Percentiles rank a stretch among this genome's conserved stretches.
phyloP scores from a whole-genome alignment of 2,888 invertebrate species.

The Ischnura elegans region DNA sequence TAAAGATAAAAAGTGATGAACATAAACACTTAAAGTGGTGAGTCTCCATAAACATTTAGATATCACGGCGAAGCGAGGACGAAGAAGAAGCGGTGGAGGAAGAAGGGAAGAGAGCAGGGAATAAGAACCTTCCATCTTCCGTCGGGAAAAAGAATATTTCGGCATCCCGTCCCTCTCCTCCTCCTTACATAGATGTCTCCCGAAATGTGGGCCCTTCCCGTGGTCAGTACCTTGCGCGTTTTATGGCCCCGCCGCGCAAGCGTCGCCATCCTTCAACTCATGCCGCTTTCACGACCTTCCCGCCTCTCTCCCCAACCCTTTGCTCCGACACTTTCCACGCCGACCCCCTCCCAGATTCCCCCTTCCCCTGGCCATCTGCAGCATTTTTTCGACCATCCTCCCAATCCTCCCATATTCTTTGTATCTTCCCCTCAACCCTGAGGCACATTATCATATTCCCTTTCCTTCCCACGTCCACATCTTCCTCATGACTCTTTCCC shows the following conservation, averaged over 20 bases:
- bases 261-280: conserved; percentile 58
- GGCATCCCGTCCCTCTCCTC: conserved; percentile 7
- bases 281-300: neutral
- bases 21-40: conserved; percentile 54
- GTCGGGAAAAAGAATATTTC: conserved; percentile 61
- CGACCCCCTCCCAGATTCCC: neutral
- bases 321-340: neutral
- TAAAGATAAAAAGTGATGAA: conserved; percentile 37
- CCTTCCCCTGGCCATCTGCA: conserved; percentile 52
- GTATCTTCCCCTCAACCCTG: neutral
- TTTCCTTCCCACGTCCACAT: neutral
- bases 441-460: neutral
- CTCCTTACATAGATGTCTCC: conserved; percentile 56
- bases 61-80: conserved; percentile 28
- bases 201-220: conserved; percentile 61
- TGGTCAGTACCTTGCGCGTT: conserved; percentile 66
- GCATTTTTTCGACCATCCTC: conserved; percentile 30
- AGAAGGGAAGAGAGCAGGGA: conserved; percentile 8
- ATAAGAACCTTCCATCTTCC: conserved; percentile 25
- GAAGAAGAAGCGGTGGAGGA: neutral
- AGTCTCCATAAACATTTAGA: conserved; percentile 53
- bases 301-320: neutral
- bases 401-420: neutral
- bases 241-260: conserved; percentile 59
- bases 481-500: neutral